Conservation (phyloP, 2,113 vertebrate genomes). For the Oryzias celebensis region DNA sequence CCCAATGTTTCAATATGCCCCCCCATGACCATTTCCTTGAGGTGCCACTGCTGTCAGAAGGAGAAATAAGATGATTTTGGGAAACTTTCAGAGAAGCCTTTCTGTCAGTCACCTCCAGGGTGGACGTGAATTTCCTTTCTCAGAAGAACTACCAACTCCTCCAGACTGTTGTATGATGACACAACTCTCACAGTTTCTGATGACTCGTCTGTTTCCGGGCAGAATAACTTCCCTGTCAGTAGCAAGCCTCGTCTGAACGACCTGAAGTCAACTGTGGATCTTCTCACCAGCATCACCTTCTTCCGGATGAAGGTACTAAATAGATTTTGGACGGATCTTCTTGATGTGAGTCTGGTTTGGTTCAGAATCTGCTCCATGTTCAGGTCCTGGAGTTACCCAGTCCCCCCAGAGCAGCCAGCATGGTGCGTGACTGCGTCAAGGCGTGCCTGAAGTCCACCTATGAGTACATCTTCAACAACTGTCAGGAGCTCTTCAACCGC, state of each 20-base stretch:
- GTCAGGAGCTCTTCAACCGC: constrained; percentile 89
- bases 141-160: too few species aligned
- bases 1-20: too few species aligned
- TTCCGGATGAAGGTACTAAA: constrained; percentile 93
- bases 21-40: too few species aligned
- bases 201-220: constrained; percentile 41
- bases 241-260: constrained; percentile 86
- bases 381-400: constrained; percentile 94
- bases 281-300: constrained; percentile 98
- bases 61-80: too few species aligned
- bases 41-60: too few species aligned
- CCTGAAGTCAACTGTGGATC: constrained; percentile 95
- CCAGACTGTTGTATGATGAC: too few species aligned
- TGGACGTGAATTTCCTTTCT: too few species aligned
- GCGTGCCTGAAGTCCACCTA: constrained; percentile 98
- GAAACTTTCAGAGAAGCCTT: too few species aligned
- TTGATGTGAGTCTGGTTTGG: not conserved
- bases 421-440: constrained; percentile 94
- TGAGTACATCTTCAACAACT: constrained; percentile 99
- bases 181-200: too few species aligned
- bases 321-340: not conserved
- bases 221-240: constrained; percentile 98
- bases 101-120: too few species aligned
- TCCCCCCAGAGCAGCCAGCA: constrained; percentile 91
- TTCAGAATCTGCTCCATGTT: not conserved